Conservation (phyloP, 1,140 invertebrate species). For the Helicoverpa zea region DNA sequence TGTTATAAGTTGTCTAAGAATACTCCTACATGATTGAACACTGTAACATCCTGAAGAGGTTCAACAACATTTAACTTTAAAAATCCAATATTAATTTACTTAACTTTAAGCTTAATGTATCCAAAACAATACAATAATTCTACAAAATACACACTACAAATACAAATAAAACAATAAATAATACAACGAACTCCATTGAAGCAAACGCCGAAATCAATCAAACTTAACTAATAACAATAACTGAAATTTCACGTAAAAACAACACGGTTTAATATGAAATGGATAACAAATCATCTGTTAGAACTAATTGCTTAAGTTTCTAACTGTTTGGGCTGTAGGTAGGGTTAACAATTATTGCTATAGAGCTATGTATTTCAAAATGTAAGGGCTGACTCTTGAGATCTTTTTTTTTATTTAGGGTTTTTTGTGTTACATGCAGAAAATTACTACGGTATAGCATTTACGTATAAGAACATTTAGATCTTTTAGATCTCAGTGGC, state of each 20-base stretch:
- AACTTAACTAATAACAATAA: constrained; percentile 6
- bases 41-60: too few relatives aligned
- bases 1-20: too few relatives aligned
- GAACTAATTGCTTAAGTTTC: constrained; percentile 13
- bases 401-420: too few relatives aligned
- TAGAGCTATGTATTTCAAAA: neutral
- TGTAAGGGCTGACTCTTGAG: neutral
- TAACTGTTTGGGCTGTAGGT: neutral
- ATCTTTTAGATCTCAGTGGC: too few relatives aligned
- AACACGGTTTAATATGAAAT: constrained; percentile 29
- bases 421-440: too few relatives aligned
- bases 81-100: too few relatives aligned
- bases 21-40: too few relatives aligned
- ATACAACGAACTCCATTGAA: neutral
- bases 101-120: too few relatives aligned
- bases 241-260: constrained; percentile 23
- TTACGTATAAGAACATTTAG: too few relatives aligned
- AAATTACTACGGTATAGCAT: too few relatives aligned
- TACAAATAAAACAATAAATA: neutral
- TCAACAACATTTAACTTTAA: too few relatives aligned
- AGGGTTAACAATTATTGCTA: neutral
- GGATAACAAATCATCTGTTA: constrained; percentile 28
- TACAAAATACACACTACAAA: neutral
- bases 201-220: neutral
- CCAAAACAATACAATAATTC: neutral